Base-by-base conservation (phyloP, 1,140 invertebrate genomes). In the Pygmarrhopalites habei region DNA sequence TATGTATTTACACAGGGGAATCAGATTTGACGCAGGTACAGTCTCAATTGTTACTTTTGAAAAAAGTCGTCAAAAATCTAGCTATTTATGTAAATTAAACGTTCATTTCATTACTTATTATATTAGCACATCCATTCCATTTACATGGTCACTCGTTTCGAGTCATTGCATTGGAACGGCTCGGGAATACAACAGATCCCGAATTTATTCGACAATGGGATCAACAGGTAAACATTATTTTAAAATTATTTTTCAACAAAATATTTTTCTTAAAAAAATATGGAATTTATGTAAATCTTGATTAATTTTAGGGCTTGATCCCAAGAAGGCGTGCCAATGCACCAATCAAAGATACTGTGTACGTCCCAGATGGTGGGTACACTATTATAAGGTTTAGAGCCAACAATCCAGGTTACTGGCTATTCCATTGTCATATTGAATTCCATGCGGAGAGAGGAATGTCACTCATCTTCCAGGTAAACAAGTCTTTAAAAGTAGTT, bases 61-160 rank as follows among this genome's bases (percentile, higher is more conserved):
- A n/a, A n/a, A n/a, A n/a, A n/a, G n/a, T n/a, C n/a, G n/a, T n/a
- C n/a, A n/a, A n/a, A n/a, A n/a, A n/a, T n/a, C n/a, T n/a, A n/a
- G n/a, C n/a, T n/a, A n/a, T n/a, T n/a, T n/a, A n/a, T n/a, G n/a
- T n/a, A n/a, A n/a, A n/a, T n/a, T n/a, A n/a, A n/a, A n/a, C n/a
- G n/a, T n/a, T n/a, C n/a, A n/a, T n/a, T n/a, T n/a, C n/a, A n/a
- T n/a, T n/a, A n/a, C n/a, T n/a, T n/a, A n/a, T n/a, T n/a, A n/a
- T n/a, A n/a, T n/a, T n/a, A n/a, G n/a, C n/a, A n/a, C 89, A 93
- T 77, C 89, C 89, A 0, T 89, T 92, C 67, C 90, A 93, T 74
- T 75, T 93, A 55, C 90, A 93, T 69, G 90, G 32, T 35, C 32
- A 35, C 15, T 35, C 32, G 5, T 35, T 92, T 72, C 81, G 87